phyloP scores from a whole-genome alignment of 92 coral and sea anemone genomes.

The Zoanthus gigantus region DNA sequence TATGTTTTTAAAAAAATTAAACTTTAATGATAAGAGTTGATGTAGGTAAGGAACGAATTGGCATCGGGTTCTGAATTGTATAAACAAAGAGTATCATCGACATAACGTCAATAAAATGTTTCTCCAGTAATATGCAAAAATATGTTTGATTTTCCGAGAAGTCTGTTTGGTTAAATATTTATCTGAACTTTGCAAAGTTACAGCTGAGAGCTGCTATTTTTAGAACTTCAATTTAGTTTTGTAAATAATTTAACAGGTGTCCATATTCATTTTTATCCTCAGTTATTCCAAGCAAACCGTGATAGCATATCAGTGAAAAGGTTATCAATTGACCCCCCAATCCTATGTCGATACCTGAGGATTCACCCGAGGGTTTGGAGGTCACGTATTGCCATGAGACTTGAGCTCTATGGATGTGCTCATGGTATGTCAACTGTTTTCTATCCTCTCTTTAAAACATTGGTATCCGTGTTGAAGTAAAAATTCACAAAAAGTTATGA shows the following conservation, averaged over 20 bases:
- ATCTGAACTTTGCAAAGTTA: no score
- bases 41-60: no score
- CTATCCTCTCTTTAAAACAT: not conserved
- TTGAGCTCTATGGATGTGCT: conserved; percentile 37
- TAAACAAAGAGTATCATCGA: no score
- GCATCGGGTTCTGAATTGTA: no score
- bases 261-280: not conserved
- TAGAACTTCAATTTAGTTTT: not conserved
- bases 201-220: no score
- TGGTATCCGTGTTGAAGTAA: not conserved
- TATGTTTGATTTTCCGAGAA: no score
- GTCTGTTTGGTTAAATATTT: no score
- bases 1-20: no score
- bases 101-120: no score
- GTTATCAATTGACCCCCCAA: conserved; percentile 15
- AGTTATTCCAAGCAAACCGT: conserved; percentile 41
- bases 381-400: conserved; percentile 37
- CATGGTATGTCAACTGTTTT: conserved; percentile 18
- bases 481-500: no score
- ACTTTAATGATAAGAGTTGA: no score
- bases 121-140: no score
- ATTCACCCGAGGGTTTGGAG: conserved; percentile 30
- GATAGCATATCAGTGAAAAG: conserved; percentile 28
- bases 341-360: conserved; percentile 41
- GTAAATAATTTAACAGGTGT: not conserved